Percentiles rank a stretch among this genome's conserved stretches.
phyloP scores from a whole-genome alignment of 1,140 invertebrate genomes.

The Cyclargus thomasi region DNA sequence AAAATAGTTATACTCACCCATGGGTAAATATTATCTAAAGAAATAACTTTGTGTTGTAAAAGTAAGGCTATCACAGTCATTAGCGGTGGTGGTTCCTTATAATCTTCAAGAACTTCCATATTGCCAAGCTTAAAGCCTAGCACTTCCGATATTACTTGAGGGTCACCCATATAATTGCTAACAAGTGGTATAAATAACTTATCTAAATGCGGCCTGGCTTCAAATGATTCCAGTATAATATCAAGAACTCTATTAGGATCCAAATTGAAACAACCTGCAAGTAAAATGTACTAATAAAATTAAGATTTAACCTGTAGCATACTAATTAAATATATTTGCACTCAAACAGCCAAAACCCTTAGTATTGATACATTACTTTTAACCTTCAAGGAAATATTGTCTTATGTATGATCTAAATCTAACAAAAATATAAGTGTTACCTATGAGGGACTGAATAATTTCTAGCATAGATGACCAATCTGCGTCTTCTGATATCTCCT shows the following conservation, averaged over 20 bases:
- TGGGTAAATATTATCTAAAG: constrained; percentile 91
- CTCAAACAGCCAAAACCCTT: no score
- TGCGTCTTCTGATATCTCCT: constrained; percentile 83
- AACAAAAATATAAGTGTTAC: constrained; percentile 67
- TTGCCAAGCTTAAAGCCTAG: constrained; percentile 94
- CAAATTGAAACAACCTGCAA: constrained; percentile 96
- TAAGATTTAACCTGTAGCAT: no score
- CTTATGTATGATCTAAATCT: no score
- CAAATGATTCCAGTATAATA: constrained; percentile 97
- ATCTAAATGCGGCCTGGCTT: constrained; percentile 86
- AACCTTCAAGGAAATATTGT: no score
- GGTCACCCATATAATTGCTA: constrained; percentile 89
- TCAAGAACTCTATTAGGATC: constrained; percentile 99
- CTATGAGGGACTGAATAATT: constrained; percentile 94
- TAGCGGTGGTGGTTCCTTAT: constrained; percentile 85
- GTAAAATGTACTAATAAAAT: constrained; percentile 16
- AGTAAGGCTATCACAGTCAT: constrained; percentile 93
- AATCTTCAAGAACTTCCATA: constrained; percentile 80
- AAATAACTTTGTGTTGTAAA: constrained; percentile 90
- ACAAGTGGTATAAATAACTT: constrained; percentile 90
- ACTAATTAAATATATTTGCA: no score
- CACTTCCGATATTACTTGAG: constrained; percentile 85
- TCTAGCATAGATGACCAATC: constrained; percentile 81
- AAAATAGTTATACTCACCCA: constrained; percentile 83
- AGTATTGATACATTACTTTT: no score